Base-by-base conservation (phyloP, 2,888 invertebrate species). In the Apodemia mormo region DNA sequence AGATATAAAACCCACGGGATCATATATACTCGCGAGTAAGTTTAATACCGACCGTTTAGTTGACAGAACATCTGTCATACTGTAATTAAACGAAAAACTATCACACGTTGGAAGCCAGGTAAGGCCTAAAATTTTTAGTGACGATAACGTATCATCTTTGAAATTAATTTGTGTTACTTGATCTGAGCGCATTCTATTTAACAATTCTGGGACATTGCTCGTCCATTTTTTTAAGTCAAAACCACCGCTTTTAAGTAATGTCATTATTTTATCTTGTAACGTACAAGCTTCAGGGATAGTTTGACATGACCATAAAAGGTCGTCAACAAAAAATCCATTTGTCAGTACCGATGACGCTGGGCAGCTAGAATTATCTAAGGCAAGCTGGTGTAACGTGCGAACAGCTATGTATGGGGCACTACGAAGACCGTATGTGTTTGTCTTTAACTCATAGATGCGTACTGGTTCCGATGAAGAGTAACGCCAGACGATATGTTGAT, bases 371-470 rank as follows among this genome's bases (percentile, higher is more conserved):
- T 54, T 22, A 10, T 54, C 54, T 7, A 7, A 22, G 0, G 54
- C 54, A 54, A 54, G 54, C 54, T 54, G 54, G 8, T 54, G 54
- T 22, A 54, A 54, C 66, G 65, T 70, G 10, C 71, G 70, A 29
- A 73, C 67, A 12, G 73, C 68, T 12, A 68, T 22, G 45, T 65
- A 73, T 2, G 71, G 71, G 10, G 67, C 64, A 22, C 68, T 49
- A 12, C 66, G 43, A 29, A 75, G 58, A 30, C 75, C 75, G 40
- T 75, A 75, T 2, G 73, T 75, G 10, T 67, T 67, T 6, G 73
- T 73, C 6, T 70, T 71, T 14, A 75, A 49, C n/a, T 69, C 68
- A 33, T 68, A 73, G 30, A 45, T 14, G 6, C 40, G 4, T 10
- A 75, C 12, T 0, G 69, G 68, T 33, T 72, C 52, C 2, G 43